Conservation (phyloP, 1,140 invertebrate species). For the Pseudomyrmex sp. region DNA sequence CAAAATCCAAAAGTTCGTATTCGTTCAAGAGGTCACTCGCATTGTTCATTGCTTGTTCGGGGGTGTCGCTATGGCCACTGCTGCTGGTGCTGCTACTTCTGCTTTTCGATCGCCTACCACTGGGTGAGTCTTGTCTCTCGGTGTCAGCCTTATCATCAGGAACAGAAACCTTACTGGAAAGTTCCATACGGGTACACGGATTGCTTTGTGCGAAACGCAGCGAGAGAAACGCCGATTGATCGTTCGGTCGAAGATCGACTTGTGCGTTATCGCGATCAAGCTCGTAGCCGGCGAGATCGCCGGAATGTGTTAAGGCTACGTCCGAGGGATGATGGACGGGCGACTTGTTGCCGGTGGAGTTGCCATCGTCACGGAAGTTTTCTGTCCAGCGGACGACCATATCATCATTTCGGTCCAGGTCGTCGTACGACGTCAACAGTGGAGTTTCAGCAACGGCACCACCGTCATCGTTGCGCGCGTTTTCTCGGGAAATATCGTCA, state of each 20-base stretch:
- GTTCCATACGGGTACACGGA: conserved; percentile 50
- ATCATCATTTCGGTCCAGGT: conserved; percentile 5
- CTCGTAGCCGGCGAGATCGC: not conserved
- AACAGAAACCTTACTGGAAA: conserved; percentile 73
- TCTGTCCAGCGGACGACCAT: conserved; percentile 1
- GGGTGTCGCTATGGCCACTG: conserved; percentile 64
- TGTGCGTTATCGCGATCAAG: not conserved
- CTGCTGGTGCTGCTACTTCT: conserved; percentile 45
- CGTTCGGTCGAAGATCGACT: not conserved
- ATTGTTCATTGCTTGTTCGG: conserved; percentile 65
- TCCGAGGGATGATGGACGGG: conserved; percentile 19
- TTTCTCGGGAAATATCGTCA: conserved; percentile 35
- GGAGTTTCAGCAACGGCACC: conserved; percentile 29
- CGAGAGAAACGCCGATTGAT: not conserved
- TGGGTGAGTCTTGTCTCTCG: conserved; percentile 74
- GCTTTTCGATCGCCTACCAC: conserved; percentile 58
- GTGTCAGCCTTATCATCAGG: conserved; percentile 79
- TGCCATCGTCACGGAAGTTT: not conserved
- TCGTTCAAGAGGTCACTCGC: conserved; percentile 55
- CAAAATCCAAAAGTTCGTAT: conserved; percentile 63
- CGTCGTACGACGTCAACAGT: conserved; percentile 29
- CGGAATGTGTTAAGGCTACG: not conserved
- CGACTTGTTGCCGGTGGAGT: conserved; percentile 37
- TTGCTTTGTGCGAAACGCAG: conserved; percentile 70
- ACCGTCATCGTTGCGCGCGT: conserved; percentile 20